Base-by-base conservation (phyloP, 2,888 invertebrate species). In the Drosophila koepferae region DNA sequence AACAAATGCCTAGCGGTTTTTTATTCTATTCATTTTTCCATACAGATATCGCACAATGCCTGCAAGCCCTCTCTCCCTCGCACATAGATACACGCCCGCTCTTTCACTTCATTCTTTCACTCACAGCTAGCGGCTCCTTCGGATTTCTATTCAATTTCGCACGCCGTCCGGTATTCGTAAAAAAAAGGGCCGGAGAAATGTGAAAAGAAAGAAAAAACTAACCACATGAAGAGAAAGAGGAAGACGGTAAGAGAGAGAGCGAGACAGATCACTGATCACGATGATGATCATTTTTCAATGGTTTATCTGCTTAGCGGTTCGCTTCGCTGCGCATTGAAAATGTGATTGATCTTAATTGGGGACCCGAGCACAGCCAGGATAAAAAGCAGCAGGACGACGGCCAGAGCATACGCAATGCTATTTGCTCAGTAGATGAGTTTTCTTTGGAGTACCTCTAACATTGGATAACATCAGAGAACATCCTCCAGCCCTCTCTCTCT, bases 1-100 rank as follows among this genome's bases (percentile, higher is more conserved):
- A 89, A 84, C 81, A 90, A 89, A 81, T 72, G 74, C 79, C 82
- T 91, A 89, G 89, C 89, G 89, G 89, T 90, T 90, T 80, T 72
- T 74, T 69, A 28, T 61, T 51, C 20, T 67, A 16, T 61, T 51
- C 20, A 89, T 81, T 58, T 66, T 43, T 60, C 62, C 62, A 49
- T 46, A 64, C 61, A 74, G 63, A 75, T 40, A 64, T 20, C 49
- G 16, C 51, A 77, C 75, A 75, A 55, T 68, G 51, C 43, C 46
- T 23, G 36, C 58, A 53, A 43, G n/a, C 53, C n/a, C 12, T 10
- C 43, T 43, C 23, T n/a, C 68, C 20, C 38, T 40, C 64, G 16
- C 66, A 20, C 41, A 23, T 14, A 20, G 53, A 9, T 23, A 14
- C 31, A 41, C 40, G 51, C 36, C 46, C 43, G 12, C 49, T 36